Evolutionary conservation across 1,140 invertebrate species (phyloP), one percentile per base, ranked within the genome.

Genomic region (Drosophila yakuba): DNA sequence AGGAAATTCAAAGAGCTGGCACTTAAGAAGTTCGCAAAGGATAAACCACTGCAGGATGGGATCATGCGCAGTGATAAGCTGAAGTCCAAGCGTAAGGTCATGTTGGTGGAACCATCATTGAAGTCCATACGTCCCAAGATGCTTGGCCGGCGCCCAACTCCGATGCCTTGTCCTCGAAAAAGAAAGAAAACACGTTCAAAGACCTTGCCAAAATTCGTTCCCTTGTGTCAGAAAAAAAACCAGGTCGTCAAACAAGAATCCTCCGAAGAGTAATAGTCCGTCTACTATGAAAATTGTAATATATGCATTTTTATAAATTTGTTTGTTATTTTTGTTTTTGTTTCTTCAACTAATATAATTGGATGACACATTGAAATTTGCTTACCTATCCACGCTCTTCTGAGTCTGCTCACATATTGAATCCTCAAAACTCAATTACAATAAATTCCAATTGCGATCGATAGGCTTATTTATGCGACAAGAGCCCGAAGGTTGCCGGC

Each of bases 401-500:
- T 8, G 15, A 71, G 72, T 72, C 54, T 20, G 43, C 25, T 20
- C 68, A 43, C 50, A 45, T 45, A 43, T 54, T 12, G 32, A 8
- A 52, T 60, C 56, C 25, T 47, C 48, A 11, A 36, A 4, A 11
- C 25, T 2, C 36, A 51, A 68, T 62, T 78, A 62, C 60, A 61
- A 82, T 86, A 86, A 85, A 85, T 82, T 78, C 78, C 60, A 48
- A 48, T 15, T 41, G 20, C 73, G 60, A 78, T 81, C 58, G 68
- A 74, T 64, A 64, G 55, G 25, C 66, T 72, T 71, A 60, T 67
- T 80, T 83, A 79, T 64, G 52, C 14, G 74, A 38, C 69, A 55
- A 32, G 41, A 43, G 43, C 38, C 60, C 66, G 56, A 81, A 82
- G 79, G 74, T 43, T 78, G 61, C 41, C 36, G 36, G 4, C 17